A percentile compares a stretch with the other conserved stretches of the same genome.
Conservation (phyloP, 2,888 invertebrate species). For the Hyalella azteca region DNA sequence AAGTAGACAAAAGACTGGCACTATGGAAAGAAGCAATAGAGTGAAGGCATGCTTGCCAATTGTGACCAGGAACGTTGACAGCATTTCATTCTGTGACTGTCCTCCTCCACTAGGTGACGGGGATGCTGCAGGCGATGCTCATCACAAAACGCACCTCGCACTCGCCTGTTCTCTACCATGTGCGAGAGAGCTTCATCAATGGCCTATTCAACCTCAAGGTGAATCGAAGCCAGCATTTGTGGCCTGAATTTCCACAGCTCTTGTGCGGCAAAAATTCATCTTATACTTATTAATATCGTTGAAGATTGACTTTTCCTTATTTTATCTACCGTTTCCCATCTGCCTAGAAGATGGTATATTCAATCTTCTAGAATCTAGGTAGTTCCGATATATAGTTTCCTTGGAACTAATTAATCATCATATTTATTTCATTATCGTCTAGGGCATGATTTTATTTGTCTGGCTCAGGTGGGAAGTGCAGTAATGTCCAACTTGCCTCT, state of each 20-base stretch:
- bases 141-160: background rate
- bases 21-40: background rate
- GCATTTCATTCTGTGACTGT: background rate
- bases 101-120: background rate
- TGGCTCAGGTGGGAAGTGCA: background rate
- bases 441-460: too few species aligned
- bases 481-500: background rate
- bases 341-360: too few species aligned
- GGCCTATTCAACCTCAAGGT: background rate
- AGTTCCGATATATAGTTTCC: too few species aligned
- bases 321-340: too few species aligned
- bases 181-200: background rate
- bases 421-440: too few species aligned
- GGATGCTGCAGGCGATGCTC: background rate
- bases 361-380: too few species aligned
- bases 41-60: background rate
- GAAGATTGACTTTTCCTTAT: too few species aligned
- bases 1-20: background rate
- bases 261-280: too few species aligned
- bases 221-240: too few species aligned
- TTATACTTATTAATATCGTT: too few species aligned
- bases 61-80: background rate
- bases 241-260: too few species aligned
- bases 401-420: too few species aligned
- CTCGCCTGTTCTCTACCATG: background rate